Evolutionary conservation across 2,113 vertebrate species (phyloP).

Genomic region (Notarius quadriscutis): DNA sequence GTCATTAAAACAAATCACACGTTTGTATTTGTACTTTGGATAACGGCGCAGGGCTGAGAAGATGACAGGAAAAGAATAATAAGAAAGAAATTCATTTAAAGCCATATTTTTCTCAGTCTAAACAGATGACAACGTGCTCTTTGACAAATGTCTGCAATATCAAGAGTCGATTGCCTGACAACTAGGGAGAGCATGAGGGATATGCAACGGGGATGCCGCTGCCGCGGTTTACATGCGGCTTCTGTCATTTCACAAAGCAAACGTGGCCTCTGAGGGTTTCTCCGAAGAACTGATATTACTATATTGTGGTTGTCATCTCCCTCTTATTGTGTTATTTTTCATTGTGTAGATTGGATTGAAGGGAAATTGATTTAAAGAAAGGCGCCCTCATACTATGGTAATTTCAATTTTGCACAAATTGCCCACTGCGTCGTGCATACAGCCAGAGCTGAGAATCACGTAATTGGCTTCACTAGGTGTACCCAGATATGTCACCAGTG

Average conservation of each 20-base stretch:
- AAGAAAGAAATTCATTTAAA: slow-evolving; percentile 45
- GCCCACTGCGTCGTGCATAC: slow-evolving; percentile 29
- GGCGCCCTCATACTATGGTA: slow-evolving; percentile 43
- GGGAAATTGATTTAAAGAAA: slow-evolving; percentile 50
- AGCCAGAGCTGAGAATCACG: slow-evolving; percentile 40
- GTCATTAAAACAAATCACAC: slow-evolving; percentile 35
- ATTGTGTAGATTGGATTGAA: slow-evolving; percentile 48
- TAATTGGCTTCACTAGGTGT: slow-evolving; percentile 54
- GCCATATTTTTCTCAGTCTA: slow-evolving; percentile 47
- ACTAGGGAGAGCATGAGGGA: slow-evolving; percentile 45
- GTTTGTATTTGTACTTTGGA: slow-evolving; percentile 32
- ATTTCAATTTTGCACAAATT: slow-evolving; percentile 51
- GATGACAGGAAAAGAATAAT: slow-evolving; percentile 45
- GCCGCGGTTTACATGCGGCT: slow-evolving; percentile 43
- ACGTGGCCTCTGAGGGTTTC: slow-evolving; percentile 40
- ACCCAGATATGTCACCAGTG: slow-evolving; percentile 53
- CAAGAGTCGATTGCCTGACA: slow-evolving; percentile 49
- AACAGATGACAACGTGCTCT: slow-evolving; percentile 48
- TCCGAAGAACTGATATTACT: slow-evolving; percentile 50
- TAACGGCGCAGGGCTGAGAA: slow-evolving; percentile 29
- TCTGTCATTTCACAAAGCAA: slow-evolving; percentile 53
- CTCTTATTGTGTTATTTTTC: slow-evolving; percentile 50
- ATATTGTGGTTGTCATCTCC: slow-evolving; percentile 46
- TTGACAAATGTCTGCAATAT: slow-evolving; percentile 59
- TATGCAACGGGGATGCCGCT: slow-evolving; percentile 30